Evolutionary conservation across 1,140 invertebrate species (phyloP).

Genomic region (Lysiphlebus fabarum): DNA sequence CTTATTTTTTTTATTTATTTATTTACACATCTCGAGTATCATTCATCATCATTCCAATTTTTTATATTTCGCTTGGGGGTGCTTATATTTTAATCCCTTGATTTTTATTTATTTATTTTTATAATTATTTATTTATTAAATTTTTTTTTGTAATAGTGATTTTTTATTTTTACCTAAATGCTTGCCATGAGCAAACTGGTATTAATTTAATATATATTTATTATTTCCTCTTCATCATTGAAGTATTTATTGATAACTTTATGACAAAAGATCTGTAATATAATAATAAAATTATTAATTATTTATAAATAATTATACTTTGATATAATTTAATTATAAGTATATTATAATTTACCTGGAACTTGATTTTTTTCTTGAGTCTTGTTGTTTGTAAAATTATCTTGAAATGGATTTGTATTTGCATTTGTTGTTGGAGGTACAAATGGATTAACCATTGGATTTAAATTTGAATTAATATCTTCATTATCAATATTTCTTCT

Average conservation of each 20-base stretch:
- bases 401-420: slow-evolving; percentile 53
- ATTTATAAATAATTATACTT: slow-evolving; percentile 10
- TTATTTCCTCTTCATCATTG: slow-evolving; percentile 32
- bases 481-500: slow-evolving; percentile 48
- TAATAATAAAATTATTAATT: slow-evolving; percentile 1
- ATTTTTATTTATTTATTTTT: slow-evolving; percentile 10
- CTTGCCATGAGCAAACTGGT: slow-evolving; percentile 33
- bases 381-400: slow-evolving; percentile 50
- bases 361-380: slow-evolving; percentile 51
- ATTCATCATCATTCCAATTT: slow-evolving; percentile 10
- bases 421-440: slow-evolving; percentile 41
- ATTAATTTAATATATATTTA: slow-evolving; percentile 23
- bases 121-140: slow-evolving; percentile 26
- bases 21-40: slow-evolving; percentile 18
- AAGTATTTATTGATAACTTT: slow-evolving; percentile 35
- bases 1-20: slow-evolving; percentile 17
- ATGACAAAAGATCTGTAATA: slow-evolving; percentile 50
- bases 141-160: slow-evolving; percentile 46
- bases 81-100: not conserved
- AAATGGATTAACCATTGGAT: slow-evolving; percentile 48
- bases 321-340: no score
- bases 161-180: slow-evolving; percentile 30
- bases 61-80: no score
- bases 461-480: slow-evolving; percentile 53
- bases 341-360: slow-evolving; percentile 47